phyloP scores from a whole-genome alignment of 1,140 invertebrate species.

The Camponotus pennsylvanicus region DNA sequence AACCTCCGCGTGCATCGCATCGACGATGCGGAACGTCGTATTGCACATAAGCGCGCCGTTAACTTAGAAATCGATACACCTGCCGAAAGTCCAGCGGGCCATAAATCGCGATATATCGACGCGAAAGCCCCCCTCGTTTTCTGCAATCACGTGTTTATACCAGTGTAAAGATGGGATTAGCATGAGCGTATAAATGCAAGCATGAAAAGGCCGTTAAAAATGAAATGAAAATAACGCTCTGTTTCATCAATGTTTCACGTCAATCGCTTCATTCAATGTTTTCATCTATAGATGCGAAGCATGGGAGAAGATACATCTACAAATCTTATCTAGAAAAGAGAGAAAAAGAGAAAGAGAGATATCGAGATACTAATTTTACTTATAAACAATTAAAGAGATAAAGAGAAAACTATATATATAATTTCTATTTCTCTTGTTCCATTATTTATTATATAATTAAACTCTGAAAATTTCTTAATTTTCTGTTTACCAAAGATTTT shows the following conservation, averaged over 20 bases:
- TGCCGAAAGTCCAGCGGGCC: conserved; percentile 56
- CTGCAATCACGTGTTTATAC: conserved; percentile 28
- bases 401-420: neutral
- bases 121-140: conserved; percentile 28
- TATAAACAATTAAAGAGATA: neutral
- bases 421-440: neutral
- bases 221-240: conserved; percentile 4
- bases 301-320: neutral
- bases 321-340: neutral
- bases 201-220: conserved; percentile 19
- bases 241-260: conserved; percentile 24
- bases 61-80: conserved; percentile 59
- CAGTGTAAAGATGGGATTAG: conserved; percentile 35
- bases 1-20: conserved; percentile 53
- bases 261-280: neutral
- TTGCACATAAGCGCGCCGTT: conserved; percentile 60
- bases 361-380: conserved; percentile 16
- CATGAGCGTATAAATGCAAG: conserved; percentile 33
- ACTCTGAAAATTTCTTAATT: neutral
- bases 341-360: no score
- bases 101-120: conserved; percentile 53
- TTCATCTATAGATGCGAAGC: neutral
- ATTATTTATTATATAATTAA: neutral
- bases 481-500: neutral
- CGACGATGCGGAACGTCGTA: conserved; percentile 60